Evolutionary conservation across 2,797 vertebrate genomes (phyloP).

Genomic region (Acridotheres tristis): DNA sequence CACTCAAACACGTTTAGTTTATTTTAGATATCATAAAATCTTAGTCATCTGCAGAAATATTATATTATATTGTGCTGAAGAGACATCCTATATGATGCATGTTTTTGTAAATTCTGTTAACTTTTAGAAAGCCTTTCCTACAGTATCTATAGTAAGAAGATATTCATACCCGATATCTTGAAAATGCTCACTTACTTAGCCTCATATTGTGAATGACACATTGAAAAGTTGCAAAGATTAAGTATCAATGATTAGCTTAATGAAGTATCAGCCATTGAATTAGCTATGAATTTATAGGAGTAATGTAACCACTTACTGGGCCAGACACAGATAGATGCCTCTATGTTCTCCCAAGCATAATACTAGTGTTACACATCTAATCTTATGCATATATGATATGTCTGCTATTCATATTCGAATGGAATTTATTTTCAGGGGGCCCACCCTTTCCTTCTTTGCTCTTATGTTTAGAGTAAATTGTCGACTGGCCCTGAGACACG

Average conservation of each 20-base stretch:
- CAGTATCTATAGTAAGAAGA: background rate
- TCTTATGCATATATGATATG: background rate
- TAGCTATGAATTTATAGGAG: background rate
- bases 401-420: background rate
- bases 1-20: background rate
- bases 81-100: background rate
- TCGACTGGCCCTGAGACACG: background rate
- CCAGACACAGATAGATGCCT: background rate
- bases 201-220: background rate
- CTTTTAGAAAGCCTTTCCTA: background rate
- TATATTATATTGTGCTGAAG: background rate
- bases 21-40: background rate
- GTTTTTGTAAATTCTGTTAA: background rate
- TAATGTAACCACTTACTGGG: too few relatives aligned
- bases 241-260: background rate
- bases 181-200: background rate
- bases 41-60: background rate
- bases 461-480: background rate
- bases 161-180: fast-evolving
- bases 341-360: background rate
- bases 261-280: background rate
- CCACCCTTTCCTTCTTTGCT: background rate
- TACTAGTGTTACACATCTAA: background rate
- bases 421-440: background rate
- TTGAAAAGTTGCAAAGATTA: background rate